Percentiles rank a stretch among this genome's conserved stretches.
Evolutionary conservation across 2,113 vertebrate genomes (phyloP).

Genomic region (Eubucco bourcierii): DNA sequence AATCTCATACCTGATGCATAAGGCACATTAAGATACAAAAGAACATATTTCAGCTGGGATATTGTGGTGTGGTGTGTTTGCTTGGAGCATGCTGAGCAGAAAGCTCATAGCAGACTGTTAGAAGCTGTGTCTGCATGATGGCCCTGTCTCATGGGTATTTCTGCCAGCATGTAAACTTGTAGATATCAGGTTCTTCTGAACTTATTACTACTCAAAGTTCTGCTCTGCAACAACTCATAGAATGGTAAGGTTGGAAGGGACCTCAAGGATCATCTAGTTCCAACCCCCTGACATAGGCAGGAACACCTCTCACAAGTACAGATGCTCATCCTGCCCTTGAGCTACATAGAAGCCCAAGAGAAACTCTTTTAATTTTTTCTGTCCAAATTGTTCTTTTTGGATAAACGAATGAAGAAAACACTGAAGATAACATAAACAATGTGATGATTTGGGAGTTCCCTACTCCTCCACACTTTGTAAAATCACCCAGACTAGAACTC

Average conservation of each 20-base stretch:
- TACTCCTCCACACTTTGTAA: too few relatives aligned
- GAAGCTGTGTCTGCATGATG: rapidly evolving
- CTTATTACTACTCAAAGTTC: not conserved
- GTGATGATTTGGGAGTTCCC: too few relatives aligned
- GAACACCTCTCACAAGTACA: too few relatives aligned
- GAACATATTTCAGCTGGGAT: not conserved
- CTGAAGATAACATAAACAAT: not conserved
- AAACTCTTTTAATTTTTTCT: not conserved
- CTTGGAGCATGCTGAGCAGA: rapidly evolving
- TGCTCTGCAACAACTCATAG: not conserved
- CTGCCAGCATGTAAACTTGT: too few relatives aligned
- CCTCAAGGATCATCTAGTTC: too few relatives aligned
- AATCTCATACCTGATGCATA: not conserved
- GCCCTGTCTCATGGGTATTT: not conserved
- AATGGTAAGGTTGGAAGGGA: too few relatives aligned
- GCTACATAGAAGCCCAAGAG: not conserved
- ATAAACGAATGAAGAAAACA: not conserved
- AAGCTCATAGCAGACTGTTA: not conserved
- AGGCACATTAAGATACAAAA: not conserved
- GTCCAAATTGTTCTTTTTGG: not conserved
- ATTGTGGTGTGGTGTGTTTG: too few relatives aligned
- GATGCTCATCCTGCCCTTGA: not conserved
- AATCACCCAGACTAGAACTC: too few relatives aligned
- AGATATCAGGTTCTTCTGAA: not conserved
- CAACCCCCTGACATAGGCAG: too few relatives aligned